These are phyloP conservation scores for Styela clava DNA, from an alignment of 23 tunicate genomes.

Conservation along the genomic window DNA sequence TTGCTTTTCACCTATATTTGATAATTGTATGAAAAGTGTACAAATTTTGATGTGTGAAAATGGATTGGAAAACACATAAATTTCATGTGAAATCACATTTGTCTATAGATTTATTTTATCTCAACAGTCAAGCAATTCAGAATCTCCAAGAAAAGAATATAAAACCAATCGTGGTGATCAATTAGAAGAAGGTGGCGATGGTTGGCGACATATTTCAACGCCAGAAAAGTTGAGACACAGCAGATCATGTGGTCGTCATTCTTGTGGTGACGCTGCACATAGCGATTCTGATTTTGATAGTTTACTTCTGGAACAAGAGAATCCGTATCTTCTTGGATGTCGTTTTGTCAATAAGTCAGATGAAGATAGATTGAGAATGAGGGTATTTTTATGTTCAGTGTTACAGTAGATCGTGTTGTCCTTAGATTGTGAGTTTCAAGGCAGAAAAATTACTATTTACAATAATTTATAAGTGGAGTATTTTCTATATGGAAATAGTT, in stretches of 20 bases:
- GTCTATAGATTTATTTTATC: no score
- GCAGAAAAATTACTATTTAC: background rate
- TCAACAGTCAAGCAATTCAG: slow-evolving; percentile 16
- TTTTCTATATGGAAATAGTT: no score
- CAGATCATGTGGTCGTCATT: background rate
- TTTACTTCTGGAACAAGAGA: slow-evolving; percentile 57
- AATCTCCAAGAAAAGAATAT: background rate
- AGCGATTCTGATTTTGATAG: slow-evolving; percentile 22
- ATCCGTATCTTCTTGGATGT: slow-evolving; percentile 53
- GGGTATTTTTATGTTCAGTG: no score
- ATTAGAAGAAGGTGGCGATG: background rate
- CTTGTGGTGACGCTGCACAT: slow-evolving; percentile 1
- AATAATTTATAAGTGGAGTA: background rate
- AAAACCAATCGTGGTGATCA: background rate
- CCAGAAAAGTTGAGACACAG: slow-evolving; percentile 5
- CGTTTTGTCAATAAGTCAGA: slow-evolving; percentile 44
- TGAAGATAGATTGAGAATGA: slow-evolving; percentile 49
- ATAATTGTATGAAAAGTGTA: no score
- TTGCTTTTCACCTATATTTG: no score
- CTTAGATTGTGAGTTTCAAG: background rate
- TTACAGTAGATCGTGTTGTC: background rate
- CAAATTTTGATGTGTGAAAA: no score
- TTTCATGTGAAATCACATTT: no score
- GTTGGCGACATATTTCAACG: slow-evolving; percentile 1
- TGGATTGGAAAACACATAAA: no score